Conservation (phyloP, 2,888 invertebrate genomes). For the Apocheima hispidaria region DNA sequence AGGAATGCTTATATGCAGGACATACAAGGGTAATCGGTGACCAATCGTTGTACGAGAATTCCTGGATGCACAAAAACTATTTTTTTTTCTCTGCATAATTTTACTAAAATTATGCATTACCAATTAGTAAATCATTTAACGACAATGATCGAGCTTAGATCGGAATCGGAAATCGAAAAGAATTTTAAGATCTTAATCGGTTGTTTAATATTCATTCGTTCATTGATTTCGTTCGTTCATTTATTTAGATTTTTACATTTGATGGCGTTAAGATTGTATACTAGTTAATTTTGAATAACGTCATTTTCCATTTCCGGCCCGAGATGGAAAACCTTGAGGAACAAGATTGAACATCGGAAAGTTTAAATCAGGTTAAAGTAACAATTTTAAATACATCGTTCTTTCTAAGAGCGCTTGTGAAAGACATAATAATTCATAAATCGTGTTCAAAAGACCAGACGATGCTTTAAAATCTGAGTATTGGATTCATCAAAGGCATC, state of each 20-base stretch:
- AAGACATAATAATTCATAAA: constrained; percentile 35
- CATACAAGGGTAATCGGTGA: constrained; percentile 41
- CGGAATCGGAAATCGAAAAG: constrained; percentile 13
- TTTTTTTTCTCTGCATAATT: no score
- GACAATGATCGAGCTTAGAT: constrained; percentile 26
- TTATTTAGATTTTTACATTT: constrained; percentile 8
- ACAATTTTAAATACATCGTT: constrained; percentile 10
- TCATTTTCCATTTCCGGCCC: constrained; percentile 23
- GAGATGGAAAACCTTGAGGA: constrained; percentile 13
- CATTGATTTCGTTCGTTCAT: constrained; percentile 7
- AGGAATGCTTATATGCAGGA: constrained; percentile 46
- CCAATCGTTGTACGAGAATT: constrained; percentile 44
- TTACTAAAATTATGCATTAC: not conserved
- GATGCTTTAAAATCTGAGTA: constrained; percentile 58
- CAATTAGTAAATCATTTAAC: constrained; percentile 36
- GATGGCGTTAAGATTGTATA: constrained; percentile 15
- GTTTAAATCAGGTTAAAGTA: constrained; percentile 8
- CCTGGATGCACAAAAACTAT: constrained; percentile 35
- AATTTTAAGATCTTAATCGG: constrained; percentile 21
- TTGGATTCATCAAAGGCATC: constrained; percentile 60
- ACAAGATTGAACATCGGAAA: constrained; percentile 17
- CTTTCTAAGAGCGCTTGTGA: constrained; percentile 10
- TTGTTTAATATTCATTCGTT: constrained; percentile 21
- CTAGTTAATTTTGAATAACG: constrained; percentile 24
- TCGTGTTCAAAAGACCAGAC: constrained; percentile 46